Conservation (phyloP, 2,113 vertebrate genomes). For the Tricholaema leucomelas region DNA sequence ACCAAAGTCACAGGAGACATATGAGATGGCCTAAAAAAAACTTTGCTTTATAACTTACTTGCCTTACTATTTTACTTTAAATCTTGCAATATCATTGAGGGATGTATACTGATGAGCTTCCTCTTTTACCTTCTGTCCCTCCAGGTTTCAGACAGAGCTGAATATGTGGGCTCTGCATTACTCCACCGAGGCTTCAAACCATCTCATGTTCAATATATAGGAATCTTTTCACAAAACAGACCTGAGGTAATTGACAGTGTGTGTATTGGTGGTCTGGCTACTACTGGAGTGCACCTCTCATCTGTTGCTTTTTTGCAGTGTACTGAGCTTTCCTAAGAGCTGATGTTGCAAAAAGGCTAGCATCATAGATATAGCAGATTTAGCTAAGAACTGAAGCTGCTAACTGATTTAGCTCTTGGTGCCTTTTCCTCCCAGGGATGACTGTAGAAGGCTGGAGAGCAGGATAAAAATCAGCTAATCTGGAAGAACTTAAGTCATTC, state of each 20-base stretch:
- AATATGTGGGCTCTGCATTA: slow-evolving; percentile 87
- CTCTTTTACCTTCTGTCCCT: neutral
- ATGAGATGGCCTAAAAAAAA: neutral
- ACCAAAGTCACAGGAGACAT: neutral
- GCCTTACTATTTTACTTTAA: neutral
- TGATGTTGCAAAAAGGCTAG: neutral
- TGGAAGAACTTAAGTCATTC: neutral
- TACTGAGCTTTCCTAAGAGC: neutral
- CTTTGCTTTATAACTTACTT: neutral
- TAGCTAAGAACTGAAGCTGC: neutral
- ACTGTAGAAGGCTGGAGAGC: neutral
- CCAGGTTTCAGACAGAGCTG: slow-evolving; percentile 83
- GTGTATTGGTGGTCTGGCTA: neutral
- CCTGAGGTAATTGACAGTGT: slow-evolving; percentile 85
- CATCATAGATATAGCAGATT: neutral
- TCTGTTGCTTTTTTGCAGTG: neutral
- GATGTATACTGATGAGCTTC: neutral
- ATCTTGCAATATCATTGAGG: neutral
- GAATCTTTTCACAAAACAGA: slow-evolving; percentile 95
- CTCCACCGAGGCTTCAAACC: slow-evolving; percentile 87
- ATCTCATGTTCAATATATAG: slow-evolving; percentile 81
- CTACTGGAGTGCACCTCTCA: neutral
- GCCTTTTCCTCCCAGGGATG: neutral
- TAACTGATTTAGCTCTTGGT: neutral
- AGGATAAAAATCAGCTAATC: neutral